A percentile compares a stretch with the other conserved stretches of the same genome.
These are phyloP conservation scores for Caenorhabditis sp. DNA, from an alignment of 2,888 invertebrate genomes.

Conservation along the genomic window DNA sequence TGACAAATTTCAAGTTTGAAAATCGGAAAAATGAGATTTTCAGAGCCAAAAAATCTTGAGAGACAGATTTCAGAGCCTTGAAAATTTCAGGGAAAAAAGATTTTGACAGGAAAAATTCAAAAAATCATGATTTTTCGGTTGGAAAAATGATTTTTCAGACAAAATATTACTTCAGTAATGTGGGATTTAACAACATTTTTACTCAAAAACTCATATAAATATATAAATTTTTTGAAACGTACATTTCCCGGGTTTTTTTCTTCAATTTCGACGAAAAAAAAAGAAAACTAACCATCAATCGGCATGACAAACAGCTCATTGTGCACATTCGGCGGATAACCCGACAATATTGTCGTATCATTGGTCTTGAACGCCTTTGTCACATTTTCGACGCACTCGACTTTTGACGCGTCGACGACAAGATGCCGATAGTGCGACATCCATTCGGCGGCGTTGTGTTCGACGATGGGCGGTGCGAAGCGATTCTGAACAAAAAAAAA, in stretches of 20 bases:
- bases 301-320: constrained; percentile 63
- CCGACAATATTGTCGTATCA: constrained; percentile 65
- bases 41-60: no score
- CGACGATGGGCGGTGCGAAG: constrained; percentile 13
- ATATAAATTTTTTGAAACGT: no score
- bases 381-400: constrained; percentile 69
- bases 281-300: constrained; percentile 50
- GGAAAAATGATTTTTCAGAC: no score
- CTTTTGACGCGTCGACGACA: constrained; percentile 52
- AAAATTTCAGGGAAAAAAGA: no score
- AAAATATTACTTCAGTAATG: no score
- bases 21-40: no score
- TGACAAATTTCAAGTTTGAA: no score
- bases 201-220: background rate
- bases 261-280: no score
- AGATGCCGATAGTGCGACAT: constrained; percentile 32
- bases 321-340: constrained; percentile 60
- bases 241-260: no score
- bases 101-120: no score
- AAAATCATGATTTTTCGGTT: background rate
- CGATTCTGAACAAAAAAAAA: constrained; percentile 2
- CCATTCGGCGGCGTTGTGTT: constrained; percentile 48
- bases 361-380: constrained; percentile 62
- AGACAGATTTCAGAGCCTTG: no score
- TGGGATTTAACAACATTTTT: no score